phyloP scores from a whole-genome alignment of 2,797 vertebrate species.

The Bucorvus abyssinicus region DNA sequence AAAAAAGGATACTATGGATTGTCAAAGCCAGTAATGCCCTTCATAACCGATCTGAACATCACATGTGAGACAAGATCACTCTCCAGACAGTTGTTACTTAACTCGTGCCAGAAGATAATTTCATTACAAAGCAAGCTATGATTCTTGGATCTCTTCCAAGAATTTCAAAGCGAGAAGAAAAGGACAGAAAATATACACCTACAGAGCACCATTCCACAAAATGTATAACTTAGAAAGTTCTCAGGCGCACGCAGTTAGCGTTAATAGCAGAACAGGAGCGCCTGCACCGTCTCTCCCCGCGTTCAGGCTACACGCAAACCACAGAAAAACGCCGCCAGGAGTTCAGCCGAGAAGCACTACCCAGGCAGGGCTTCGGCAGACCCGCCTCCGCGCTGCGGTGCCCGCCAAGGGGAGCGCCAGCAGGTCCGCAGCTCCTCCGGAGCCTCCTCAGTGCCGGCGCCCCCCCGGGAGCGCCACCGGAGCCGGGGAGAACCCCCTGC shows the following conservation, averaged over 20 bases:
- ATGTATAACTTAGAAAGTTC: background rate
- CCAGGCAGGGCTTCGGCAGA: background rate
- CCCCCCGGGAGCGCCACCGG: background rate
- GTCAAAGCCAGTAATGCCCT: background rate
- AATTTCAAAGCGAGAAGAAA: background rate
- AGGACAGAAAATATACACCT: background rate
- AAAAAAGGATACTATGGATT: background rate
- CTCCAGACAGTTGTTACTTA: background rate
- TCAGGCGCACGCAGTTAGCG: accelerated
- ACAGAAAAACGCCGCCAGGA: background rate
- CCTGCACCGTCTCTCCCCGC: background rate
- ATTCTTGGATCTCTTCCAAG: background rate
- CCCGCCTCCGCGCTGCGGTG: background rate
- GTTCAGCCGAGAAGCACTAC: background rate
- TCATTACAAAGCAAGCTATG: background rate
- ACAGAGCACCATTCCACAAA: background rate
- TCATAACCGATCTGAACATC: background rate
- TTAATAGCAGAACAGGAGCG: accelerated
- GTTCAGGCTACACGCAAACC: background rate
- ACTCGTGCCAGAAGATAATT: background rate
- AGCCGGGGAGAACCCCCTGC: background rate
- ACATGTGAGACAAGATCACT: background rate
- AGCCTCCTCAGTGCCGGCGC: background rate
- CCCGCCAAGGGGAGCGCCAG: background rate
- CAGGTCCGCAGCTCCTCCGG: background rate